A percentile compares a stretch with the other conserved stretches of the same genome.
Evolutionary conservation across 2,797 vertebrate genomes (phyloP).

Genomic region (Percopsis omiscomaycus): DNA sequence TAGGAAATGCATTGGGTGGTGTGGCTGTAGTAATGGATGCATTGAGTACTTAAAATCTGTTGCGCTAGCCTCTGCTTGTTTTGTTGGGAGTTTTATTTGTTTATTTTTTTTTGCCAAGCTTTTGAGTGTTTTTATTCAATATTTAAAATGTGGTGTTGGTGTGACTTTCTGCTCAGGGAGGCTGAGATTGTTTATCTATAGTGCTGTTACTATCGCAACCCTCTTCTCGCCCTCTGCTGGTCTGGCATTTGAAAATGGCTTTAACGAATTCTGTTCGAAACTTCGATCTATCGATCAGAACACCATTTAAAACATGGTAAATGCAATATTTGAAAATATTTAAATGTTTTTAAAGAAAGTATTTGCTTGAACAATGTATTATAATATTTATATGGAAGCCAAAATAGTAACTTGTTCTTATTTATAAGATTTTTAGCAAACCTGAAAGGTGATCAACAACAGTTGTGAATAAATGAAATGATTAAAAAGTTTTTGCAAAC

Average conservation of each 20-base stretch:
- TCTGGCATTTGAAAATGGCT: constrained; percentile 63
- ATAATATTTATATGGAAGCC: constrained; percentile 70
- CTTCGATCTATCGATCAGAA: constrained; percentile 41
- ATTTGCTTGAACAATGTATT: constrained; percentile 60
- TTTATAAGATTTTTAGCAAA: constrained; percentile 67
- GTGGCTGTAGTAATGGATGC: constrained; percentile 42
- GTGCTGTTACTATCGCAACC: constrained; percentile 47
- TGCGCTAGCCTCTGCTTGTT: constrained; percentile 36
- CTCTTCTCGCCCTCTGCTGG: constrained; percentile 51
- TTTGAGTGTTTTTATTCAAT: constrained; percentile 72
- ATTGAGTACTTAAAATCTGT: constrained; percentile 46
- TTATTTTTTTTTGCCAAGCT: constrained; percentile 63
- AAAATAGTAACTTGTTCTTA: constrained; percentile 61
- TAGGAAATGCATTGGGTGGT: constrained; percentile 53
- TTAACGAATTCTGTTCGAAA: constrained; percentile 55
- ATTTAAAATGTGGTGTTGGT: constrained; percentile 72
- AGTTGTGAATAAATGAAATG: constrained; percentile 48
- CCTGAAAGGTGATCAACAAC: constrained; percentile 55
- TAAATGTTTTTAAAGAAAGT: constrained; percentile 63
- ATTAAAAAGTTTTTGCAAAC: constrained; percentile 68
- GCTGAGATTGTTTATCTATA: constrained; percentile 65
- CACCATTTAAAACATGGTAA: constrained; percentile 50
- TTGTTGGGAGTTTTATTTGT: constrained; percentile 47
- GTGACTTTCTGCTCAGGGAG: constrained; percentile 77
- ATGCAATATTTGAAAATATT: constrained; percentile 70